phyloP scores from a whole-genome alignment of 2,113 vertebrate species.

The Scophthalmus maximus region DNA sequence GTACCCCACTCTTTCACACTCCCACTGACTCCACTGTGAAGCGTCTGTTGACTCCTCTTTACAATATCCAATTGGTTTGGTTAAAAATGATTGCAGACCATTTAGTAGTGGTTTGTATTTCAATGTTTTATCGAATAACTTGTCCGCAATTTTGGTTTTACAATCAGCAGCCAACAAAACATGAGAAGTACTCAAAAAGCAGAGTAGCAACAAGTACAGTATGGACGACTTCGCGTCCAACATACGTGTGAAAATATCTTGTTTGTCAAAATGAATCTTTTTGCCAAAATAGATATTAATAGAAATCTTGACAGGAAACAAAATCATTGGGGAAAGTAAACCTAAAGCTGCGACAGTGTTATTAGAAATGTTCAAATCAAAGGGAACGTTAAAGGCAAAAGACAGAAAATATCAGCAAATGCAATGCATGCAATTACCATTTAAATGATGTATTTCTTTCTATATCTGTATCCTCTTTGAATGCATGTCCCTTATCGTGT shows the following conservation, averaged over 20 bases:
- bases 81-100: slow-evolving; percentile 38
- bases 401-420: neutral
- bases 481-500: neutral
- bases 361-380: neutral
- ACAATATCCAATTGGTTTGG: slow-evolving; percentile 39
- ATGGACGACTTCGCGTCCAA: slow-evolving; percentile 2
- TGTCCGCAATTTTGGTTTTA: slow-evolving; percentile 24
- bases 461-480: neutral
- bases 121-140: neutral
- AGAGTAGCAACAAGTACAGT: slow-evolving; percentile 9
- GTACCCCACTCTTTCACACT: slow-evolving; percentile 52
- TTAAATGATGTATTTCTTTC: neutral
- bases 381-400: neutral
- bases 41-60: slow-evolving; percentile 57
- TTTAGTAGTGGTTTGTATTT: slow-evolving; percentile 33
- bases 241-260: slow-evolving; percentile 33
- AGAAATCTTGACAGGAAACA: slow-evolving; percentile 5
- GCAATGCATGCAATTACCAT: neutral
- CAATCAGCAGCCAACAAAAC: slow-evolving; percentile 25
- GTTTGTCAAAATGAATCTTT: slow-evolving; percentile 2
- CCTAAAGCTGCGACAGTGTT: neutral
- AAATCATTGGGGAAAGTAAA: slow-evolving; percentile 3
- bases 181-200: neutral
- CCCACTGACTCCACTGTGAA: slow-evolving; percentile 61
- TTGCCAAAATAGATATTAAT: slow-evolving; percentile 7